Evolutionary conservation across 2,113 vertebrate genomes (phyloP).

Genomic region (Recurvirostra avosetta): DNA sequence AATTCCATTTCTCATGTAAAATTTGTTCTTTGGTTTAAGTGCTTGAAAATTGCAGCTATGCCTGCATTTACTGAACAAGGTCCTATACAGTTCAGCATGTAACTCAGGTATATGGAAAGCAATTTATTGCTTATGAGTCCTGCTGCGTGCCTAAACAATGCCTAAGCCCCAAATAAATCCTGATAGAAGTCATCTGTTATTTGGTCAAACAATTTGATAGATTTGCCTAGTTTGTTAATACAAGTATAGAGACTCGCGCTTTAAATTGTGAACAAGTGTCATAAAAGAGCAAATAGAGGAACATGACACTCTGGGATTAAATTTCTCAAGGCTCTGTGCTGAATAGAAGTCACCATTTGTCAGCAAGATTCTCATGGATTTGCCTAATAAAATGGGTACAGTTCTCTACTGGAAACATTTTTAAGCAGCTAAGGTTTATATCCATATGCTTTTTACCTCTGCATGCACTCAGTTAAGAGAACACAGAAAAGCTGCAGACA

Average conservation of each 20-base stretch:
- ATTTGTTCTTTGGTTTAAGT: not conserved
- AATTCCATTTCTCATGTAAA: slow-evolving; percentile 5
- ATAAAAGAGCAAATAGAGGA: not conserved
- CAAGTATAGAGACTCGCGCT: not conserved
- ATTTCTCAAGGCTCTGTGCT: not conserved
- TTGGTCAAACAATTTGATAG: not conserved
- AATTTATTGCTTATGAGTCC: not conserved
- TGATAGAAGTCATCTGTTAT: not conserved
- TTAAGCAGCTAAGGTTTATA: not conserved
- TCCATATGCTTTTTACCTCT: not conserved
- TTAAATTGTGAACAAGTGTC: not conserved
- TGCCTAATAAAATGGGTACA: not conserved
- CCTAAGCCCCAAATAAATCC: not conserved
- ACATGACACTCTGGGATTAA: not conserved
- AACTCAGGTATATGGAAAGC: not conserved
- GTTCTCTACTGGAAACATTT: not conserved
- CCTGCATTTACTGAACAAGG: not conserved
- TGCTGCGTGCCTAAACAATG: not conserved
- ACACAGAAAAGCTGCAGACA: not conserved
- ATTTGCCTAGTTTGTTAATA: not conserved
- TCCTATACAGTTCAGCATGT: not conserved
- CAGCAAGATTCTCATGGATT: not conserved
- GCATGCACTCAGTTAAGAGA: not conserved
- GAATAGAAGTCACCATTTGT: not conserved
- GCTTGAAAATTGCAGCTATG: not conserved